Base-by-base conservation (phyloP, 2,113 vertebrate genomes). In the Perca flavescens region DNA sequence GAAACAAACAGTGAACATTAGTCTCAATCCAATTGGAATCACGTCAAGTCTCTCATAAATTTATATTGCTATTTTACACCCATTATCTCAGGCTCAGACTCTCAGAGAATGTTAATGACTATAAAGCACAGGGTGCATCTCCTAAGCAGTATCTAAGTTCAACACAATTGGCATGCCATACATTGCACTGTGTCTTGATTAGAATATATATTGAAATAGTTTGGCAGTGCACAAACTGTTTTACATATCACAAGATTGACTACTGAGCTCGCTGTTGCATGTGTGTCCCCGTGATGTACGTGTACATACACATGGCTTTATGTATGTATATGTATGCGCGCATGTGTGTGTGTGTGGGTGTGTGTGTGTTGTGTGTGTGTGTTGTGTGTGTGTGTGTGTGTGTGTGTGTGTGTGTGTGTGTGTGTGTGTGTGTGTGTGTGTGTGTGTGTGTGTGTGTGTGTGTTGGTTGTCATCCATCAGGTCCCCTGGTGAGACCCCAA, bases 401-500 rank as follows among this genome's bases (percentile, higher is more conserved):
- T 25, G 25, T 25, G 15, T 77, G 72, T 87, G 54, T 64, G 53
- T 53, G 64, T 83, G 71, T 80, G 78, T 83, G 53, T 82, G 75
- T 78, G 54, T 82, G 67, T 80, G 75, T 43, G 15, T 71, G 43
- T 65, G 68, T 84, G 56, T 82, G 47, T 61, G 75, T 73, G 67
- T 73, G 78, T 75, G 62, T 68, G 61, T 84, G 80, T 43, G 46
- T 82, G 74, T 86, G 69, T 66, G 64, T 47, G 83, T 72, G 64
- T 87, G 80, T 77, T 21, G 0, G 74, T 73, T 83, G 69, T 87
- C 78, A 36, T 83, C 49, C 60, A 50, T 63, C 94, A 99, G 98
- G 95, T 97, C 96, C 74, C 96, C 96, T 9, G 93, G 94, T 0
- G 97, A 96, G 64, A 97, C 97, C 60, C 96, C 97, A 0, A 86